Conservation (phyloP, 2,797 vertebrate species). For the Sciaenops ocellatus region DNA sequence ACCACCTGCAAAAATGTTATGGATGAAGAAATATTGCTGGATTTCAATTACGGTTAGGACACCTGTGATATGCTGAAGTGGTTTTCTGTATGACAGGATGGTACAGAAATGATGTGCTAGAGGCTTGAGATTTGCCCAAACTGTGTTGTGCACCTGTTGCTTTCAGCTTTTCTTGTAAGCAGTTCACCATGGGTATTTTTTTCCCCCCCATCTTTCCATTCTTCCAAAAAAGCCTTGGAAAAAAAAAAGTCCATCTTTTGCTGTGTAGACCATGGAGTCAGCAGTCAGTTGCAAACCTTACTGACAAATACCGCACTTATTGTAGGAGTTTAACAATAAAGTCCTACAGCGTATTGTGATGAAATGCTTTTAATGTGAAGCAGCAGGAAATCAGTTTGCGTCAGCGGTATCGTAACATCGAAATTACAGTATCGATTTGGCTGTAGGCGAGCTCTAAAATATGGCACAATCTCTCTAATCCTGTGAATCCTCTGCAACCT, state of each 20-base stretch:
- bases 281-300: not conserved
- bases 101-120: not conserved
- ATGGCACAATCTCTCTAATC: not conserved
- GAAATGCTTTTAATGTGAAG: not conserved
- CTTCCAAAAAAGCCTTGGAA: not conserved
- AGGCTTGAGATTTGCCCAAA: conserved; percentile 22
- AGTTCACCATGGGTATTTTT: not conserved
- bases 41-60: not conserved
- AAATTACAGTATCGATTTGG: not conserved
- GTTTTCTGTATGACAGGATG: not conserved
- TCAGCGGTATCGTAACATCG: not conserved
- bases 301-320: not conserved
- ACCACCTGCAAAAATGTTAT: not conserved
- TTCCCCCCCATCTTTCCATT: not conserved
- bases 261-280: not conserved
- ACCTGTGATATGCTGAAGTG: not conserved
- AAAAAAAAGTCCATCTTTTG: conserved; percentile 4
- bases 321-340: not conserved
- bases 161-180: not conserved
- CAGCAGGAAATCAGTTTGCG: conserved; percentile 4
- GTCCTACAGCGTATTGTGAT: not conserved
- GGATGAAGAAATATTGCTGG: not conserved
- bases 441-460: not conserved
- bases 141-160: not conserved
- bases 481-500: not conserved